Evolutionary conservation across 2,888 invertebrate species (phyloP), one percentile per base, ranked within the genome.

Genomic region (Caenorhabditis doughertyi): DNA sequence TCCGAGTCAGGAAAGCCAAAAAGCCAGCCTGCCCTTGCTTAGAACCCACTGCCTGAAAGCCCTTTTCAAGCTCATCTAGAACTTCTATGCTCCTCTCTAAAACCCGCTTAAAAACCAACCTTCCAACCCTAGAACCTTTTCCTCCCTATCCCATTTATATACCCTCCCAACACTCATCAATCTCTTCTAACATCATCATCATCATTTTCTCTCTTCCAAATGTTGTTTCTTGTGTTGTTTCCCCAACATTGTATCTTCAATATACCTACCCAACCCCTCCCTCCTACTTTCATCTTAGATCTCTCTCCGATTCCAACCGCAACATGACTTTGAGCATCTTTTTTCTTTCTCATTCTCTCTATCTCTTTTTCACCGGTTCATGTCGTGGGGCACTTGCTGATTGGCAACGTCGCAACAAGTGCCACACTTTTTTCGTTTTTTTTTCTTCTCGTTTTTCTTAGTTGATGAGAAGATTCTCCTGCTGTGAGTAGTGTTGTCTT

Each of bases 381-480:
- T 51, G 29, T 60, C 49, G 7, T 13, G 11, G 16, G 64, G 64
- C 76, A 76, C 60, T 80, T 73, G 60, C 27, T 49, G 74, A 60
- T 56, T 68, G 73, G 47, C 67, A 62, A 73, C 60, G 53, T 70
- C 68, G 49, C 67, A 70, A 73, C 72, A 68, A 72, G 68, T 81
- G 68, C 51, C 60, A 47, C 71, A n/a, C n/a, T n/a, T 16, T 65
- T 56, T 29, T 72, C 44, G 13, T 65, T 42, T 47, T 42, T 29
- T 72, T 64, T 51, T 39, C 25, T 39, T 7, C 9, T 13, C 9
- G 11, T 21, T 42, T 25, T 42, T 29, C 32, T 32, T 32, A 32
- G 32, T 32, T 32, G 4, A 9, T 9, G 32, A 32, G 9, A 32
- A 32, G n/a, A n/a, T n/a, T n/a, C n/a, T n/a, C n/a, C n/a, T n/a